These are phyloP conservation scores for Progne subis DNA, from an alignment of 2,113 vertebrate genomes.

Conservation along the genomic window DNA sequence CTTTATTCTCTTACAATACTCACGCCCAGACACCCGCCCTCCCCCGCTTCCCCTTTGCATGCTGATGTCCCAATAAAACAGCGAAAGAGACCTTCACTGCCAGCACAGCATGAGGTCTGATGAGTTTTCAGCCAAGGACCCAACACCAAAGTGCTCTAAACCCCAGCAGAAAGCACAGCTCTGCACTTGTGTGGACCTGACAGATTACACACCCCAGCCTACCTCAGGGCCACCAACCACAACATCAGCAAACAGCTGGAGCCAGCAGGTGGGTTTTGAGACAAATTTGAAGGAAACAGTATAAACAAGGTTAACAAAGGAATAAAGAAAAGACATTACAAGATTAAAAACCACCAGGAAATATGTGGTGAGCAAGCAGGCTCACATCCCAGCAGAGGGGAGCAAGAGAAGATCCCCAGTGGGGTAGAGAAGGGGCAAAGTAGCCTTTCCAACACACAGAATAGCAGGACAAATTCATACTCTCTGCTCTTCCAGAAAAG, in stretches of 20 bases:
- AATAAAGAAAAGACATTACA: neutral
- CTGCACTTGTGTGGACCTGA: neutral
- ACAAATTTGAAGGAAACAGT: neutral
- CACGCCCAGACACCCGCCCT: rapidly evolving
- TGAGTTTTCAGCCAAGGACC: neutral
- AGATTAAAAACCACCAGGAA: neutral
- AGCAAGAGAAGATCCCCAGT: neutral
- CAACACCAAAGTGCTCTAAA: neutral
- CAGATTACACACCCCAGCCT: neutral
- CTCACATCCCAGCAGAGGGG: neutral
- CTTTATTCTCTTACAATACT: rapidly evolving
- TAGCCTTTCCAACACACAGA: neutral
- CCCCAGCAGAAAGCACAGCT: neutral
- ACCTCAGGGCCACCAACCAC: neutral
- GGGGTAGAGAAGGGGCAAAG: neutral
- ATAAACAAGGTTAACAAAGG: neutral
- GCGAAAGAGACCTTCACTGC: neutral
- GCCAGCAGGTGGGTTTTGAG: neutral
- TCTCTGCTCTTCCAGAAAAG: neutral
- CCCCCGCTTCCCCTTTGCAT: neutral
- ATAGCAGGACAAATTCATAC: neutral
- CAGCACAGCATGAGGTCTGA: neutral
- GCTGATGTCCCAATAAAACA: rapidly evolving
- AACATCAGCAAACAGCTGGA: neutral
- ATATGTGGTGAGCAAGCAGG: neutral